These are phyloP conservation scores for Augiades crinisus DNA, from an alignment of 2,888 invertebrate genomes.

Conservation along the genomic window DNA sequence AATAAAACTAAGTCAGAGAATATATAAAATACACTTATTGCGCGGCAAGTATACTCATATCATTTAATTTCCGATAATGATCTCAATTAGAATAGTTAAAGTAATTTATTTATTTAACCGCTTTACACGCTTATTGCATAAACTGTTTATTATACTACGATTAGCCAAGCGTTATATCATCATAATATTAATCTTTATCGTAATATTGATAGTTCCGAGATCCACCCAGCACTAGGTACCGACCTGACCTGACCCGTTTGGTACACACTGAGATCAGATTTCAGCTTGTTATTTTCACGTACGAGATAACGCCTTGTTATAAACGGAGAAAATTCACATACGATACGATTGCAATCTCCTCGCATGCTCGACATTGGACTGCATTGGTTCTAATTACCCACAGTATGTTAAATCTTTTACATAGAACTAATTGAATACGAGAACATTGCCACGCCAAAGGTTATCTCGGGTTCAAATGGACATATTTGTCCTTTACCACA, in stretches of 20 bases:
- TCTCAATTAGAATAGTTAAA: no score
- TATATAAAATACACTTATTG: no score
- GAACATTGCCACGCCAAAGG: background rate
- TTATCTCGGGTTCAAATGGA: background rate
- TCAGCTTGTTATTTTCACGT: constrained; percentile 40
- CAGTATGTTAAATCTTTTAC: background rate
- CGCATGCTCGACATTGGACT: background rate
- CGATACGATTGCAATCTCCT: background rate
- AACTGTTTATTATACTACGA: no score
- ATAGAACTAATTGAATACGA: background rate
- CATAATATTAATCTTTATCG: background rate
- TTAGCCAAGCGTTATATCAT: no score
- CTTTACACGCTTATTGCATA: no score
- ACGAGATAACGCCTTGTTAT: constrained; percentile 39
- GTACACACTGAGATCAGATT: constrained; percentile 32
- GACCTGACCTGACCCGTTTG: constrained; percentile 29
- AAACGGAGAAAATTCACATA: constrained; percentile 29
- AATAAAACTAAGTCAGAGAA: no score
- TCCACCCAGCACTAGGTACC: constrained; percentile 2
- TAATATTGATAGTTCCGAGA: constrained; percentile 3
- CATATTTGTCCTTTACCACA: background rate
- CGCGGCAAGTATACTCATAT: no score
- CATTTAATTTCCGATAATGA: no score
- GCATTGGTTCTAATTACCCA: background rate
- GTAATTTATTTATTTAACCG: no score